A percentile compares a stretch with the other conserved stretches of the same genome.
Evolutionary conservation across 2,113 vertebrate genomes (phyloP).

Genomic region (Spilogale gracilis): DNA sequence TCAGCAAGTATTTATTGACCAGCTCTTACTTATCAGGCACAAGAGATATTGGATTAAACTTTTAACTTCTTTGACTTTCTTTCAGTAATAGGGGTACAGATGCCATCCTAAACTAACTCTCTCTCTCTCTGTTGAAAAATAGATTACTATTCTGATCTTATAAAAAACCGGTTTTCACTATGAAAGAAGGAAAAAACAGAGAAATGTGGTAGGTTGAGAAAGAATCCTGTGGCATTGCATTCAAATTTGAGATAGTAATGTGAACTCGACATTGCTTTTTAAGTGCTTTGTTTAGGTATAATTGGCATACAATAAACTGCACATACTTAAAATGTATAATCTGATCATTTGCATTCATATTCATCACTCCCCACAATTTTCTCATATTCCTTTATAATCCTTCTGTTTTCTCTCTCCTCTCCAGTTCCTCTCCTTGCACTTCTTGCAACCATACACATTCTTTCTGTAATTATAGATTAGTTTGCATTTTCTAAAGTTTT

Average conservation of each 20-base stretch:
- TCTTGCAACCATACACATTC: not conserved
- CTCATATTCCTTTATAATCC: not conserved
- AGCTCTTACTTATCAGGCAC: not conserved
- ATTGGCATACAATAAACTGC: not conserved
- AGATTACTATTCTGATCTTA: not conserved
- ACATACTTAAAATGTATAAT: not conserved
- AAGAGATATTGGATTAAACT: not conserved
- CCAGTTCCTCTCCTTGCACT: not conserved
- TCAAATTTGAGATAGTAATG: not conserved
- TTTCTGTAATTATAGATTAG: not conserved
- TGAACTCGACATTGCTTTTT: not conserved
- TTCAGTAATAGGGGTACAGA: not conserved
- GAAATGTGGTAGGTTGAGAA: not conserved
- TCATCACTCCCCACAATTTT: not conserved
- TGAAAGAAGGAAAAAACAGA: not conserved
- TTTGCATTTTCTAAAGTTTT: slow-evolving; percentile 5
- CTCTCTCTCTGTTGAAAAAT: not conserved
- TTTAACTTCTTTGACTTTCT: not conserved
- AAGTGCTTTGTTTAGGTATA: not conserved
- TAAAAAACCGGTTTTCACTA: not conserved
- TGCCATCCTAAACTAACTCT: not conserved
- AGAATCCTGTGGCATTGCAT: not conserved
- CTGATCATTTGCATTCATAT: not conserved
- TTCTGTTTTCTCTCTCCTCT: not conserved
- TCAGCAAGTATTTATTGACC: slow-evolving; percentile 12